phyloP scores from a whole-genome alignment of 1,140 invertebrate genomes.

The Cryptotermes secundus region DNA sequence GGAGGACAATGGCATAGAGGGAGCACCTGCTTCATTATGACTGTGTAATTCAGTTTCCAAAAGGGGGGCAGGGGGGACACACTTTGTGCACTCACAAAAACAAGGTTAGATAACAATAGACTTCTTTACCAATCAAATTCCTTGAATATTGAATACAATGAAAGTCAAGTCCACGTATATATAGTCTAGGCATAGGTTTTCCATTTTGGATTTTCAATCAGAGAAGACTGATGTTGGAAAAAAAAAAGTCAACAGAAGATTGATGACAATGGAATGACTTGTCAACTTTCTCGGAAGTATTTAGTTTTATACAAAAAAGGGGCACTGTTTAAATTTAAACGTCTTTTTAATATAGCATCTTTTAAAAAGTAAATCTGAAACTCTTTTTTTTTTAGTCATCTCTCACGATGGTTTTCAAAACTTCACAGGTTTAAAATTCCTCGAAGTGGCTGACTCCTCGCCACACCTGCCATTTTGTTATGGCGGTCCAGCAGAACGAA shows the following conservation, averaged over 20 bases:
- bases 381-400: background rate
- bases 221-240: background rate
- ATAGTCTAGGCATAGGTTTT: background rate
- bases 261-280: conserved; percentile 1
- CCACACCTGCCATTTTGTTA: too few relatives aligned
- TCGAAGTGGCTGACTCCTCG: too few relatives aligned
- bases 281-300: conserved; percentile 16
- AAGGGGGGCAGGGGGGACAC: background rate
- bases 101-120: conserved; percentile 9
- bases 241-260: conserved; percentile 5
- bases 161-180: background rate
- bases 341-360: conserved; percentile 6
- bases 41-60: conserved; percentile 17
- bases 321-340: background rate
- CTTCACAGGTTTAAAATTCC: too few relatives aligned
- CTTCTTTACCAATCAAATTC: conserved; percentile 9
- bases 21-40: conserved; percentile 19
- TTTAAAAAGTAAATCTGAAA: background rate
- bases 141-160: conserved; percentile 18
- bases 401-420: too few relatives aligned
- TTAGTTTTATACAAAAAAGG: conserved; percentile 11
- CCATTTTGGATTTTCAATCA: conserved; percentile 19
- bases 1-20: background rate
- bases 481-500: too few relatives aligned
- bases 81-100: conserved; percentile 12